Evolutionary conservation across 1,140 invertebrate species (phyloP), one percentile per base, ranked within the genome.

Genomic region (Bombus sylvicola): DNA sequence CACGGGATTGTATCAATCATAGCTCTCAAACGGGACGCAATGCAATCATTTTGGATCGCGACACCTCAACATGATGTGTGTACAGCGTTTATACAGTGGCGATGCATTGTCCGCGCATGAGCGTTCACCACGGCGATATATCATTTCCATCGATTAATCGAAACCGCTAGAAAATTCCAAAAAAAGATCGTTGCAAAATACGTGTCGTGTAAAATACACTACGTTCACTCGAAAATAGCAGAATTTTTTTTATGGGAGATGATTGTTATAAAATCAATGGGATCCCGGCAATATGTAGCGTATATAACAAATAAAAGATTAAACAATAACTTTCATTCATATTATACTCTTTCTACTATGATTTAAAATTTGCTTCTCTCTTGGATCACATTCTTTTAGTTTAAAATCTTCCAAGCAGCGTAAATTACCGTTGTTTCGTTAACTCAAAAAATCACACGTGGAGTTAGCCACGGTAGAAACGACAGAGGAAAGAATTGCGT

Each of bases 41-140:
- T 31, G 34, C 62, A 76, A 83, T 83, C 81, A 83, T 76, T 83
- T 83, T 68, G 73, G 31, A 53, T 64, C 73, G 34, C 73, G 73
- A 77, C 62, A 77, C 64, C 74, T 83, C 73, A 77, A 77, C 74
- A 77, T 83, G 81, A 83, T 83, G 74, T 66, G 81, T 82, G 81
- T 83, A 68, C 41, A 83, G 41, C 72, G 72, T 83, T 83, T 69
- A 83, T 83, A 83, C 43, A 83, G 31, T 77, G 64, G 41, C 73
- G 73, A 83, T 77, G 62, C 47, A 74, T 77, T 68, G 62, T 83
- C 59, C 72, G n/a, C 37, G 31, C n/a, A 31, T 22, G 34, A 37
- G 47, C 57, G 31, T 81, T 81, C 74, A 77, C 62, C 28, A 43
- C 47, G 28, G 28, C 74, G 62, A 83, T 83, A 77, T 77, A 83